Percentiles rank a stretch among this genome's conserved stretches.
phyloP scores from a whole-genome alignment of 2,113 vertebrate genomes.

The Barnardius zonarius region DNA sequence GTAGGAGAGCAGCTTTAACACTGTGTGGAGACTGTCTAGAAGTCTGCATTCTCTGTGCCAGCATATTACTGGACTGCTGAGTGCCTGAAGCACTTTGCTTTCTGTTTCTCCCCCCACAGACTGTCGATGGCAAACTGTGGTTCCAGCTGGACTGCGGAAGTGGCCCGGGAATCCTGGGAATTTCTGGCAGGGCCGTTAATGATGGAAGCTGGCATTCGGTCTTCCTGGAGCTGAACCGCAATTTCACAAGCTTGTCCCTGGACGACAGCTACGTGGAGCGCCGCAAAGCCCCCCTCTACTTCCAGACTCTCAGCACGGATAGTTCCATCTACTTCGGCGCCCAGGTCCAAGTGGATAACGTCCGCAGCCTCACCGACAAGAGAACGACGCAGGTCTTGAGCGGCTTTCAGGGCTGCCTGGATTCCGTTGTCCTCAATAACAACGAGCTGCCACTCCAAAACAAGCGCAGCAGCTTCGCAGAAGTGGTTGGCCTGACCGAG shows the following conservation, averaged over 20 bases:
- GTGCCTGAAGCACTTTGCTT: not conserved
- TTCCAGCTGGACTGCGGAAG: conserved; percentile 90
- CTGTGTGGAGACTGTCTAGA: not conserved
- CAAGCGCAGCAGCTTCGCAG: conserved; percentile 90
- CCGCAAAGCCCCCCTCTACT: conserved; percentile 80
- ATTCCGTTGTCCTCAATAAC: conserved; percentile 88
- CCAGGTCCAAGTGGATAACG: conserved; percentile 85
- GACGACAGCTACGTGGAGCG: conserved; percentile 93
- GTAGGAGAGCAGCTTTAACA: not conserved
- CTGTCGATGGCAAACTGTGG: conserved; percentile 93
- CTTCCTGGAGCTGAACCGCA: conserved; percentile 82
- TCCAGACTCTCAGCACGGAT: conserved; percentile 79
- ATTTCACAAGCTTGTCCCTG: conserved; percentile 90
- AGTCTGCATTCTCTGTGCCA: not conserved
- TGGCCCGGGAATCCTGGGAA: conserved; percentile 84
- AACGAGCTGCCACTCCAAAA: conserved; percentile 92
- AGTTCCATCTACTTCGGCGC: conserved; percentile 91
- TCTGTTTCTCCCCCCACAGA: conserved; percentile 70
- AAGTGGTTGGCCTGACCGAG: conserved; percentile 92
- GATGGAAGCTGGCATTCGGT: conserved; percentile 96
- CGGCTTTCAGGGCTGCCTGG: conserved; percentile 96
- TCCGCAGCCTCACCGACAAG: conserved; percentile 82
- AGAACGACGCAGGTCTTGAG: conserved; percentile 81
- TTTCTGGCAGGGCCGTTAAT: conserved; percentile 87
- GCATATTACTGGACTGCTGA: fast-evolving